A percentile compares a stretch with the other conserved stretches of the same genome.
Conservation (phyloP, 2,113 vertebrate species). For the Plecturocebus donacophilus region DNA sequence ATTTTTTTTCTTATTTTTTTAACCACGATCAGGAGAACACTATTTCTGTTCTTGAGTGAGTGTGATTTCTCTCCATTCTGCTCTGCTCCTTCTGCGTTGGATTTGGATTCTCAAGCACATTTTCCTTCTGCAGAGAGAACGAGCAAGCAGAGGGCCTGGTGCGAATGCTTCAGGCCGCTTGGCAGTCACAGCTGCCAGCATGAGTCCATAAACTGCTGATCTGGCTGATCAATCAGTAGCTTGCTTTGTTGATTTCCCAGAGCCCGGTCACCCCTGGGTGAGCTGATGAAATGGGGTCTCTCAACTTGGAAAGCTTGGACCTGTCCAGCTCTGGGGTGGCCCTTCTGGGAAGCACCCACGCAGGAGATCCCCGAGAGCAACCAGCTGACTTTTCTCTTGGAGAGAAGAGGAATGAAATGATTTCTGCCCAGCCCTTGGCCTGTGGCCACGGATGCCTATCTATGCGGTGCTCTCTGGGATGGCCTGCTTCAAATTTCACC, state of each 20-base stretch:
- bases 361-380: not conserved
- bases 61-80: not conserved
- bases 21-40: too few species aligned
- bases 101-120: not conserved
- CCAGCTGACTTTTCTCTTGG: slow-evolving; percentile 40
- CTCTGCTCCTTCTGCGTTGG: not conserved
- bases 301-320: slow-evolving; percentile 63
- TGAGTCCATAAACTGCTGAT: slow-evolving; percentile 72
- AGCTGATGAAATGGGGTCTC: slow-evolving; percentile 75
- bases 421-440: not conserved
- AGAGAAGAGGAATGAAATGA: not conserved
- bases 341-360: not conserved
- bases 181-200: slow-evolving; percentile 37
- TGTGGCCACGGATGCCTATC: not conserved
- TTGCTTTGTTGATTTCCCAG: slow-evolving; percentile 71
- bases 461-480: not conserved
- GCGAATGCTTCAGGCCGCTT: not conserved
- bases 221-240: slow-evolving; percentile 68
- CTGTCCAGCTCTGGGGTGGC: not conserved
- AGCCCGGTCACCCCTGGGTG: slow-evolving; percentile 69
- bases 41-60: not conserved
- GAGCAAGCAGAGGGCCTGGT: not conserved
- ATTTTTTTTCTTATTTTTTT: too few species aligned
- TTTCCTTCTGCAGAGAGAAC: not conserved
- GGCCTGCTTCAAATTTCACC: not conserved